Base-by-base conservation (phyloP, 2,797 vertebrate genomes). In the Spondyliosoma cantharus region DNA sequence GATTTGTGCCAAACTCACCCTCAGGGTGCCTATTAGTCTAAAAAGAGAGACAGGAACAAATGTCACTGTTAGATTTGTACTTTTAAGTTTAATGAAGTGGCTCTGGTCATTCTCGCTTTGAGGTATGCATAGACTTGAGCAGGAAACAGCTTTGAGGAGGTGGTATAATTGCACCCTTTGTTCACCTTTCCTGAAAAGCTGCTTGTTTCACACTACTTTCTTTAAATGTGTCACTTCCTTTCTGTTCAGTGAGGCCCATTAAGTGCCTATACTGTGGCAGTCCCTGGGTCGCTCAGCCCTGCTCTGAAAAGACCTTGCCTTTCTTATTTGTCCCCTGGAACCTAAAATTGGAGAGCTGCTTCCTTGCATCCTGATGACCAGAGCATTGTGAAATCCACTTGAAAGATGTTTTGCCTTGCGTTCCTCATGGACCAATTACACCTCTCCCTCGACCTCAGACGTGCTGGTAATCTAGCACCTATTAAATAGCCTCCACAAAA, bases 401-500 rank as follows among this genome's bases (percentile, higher is more conserved):
- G 69, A 82, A 81, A 71, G 71, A 85, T 65, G 62, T 78, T 76
- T 83, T 71, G 57, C 71, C 65, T 81, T 29, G 48, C 8, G 74
- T 91, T 92, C 87, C 89, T 74, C 52, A 61, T 49, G 86, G 88
- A 85, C 89, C 88, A 93, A 93, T 93, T 91, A 72, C 48, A 46
- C 57, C 50, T 66, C 78, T 76, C 61, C 46, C 61, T 37, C 24
- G 84, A 64, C 37, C 76, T 70, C 73, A 68, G 59, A 75, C 37
- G 49, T 62, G 22, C 42, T 78, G 64, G 70, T 80, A 48, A 72
- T 78, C 64, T 67, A 65, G 42, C 83, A 78, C 61, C 74, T 80
- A 56, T 83, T 78, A 54, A 78, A 69, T 9, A 63, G 37, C 27
- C 24, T 50, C 59, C 45, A 37, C 42, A 54, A 76, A 85, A 60